phyloP scores from a whole-genome alignment of 2,113 vertebrate species.

The Microtus montanus region DNA sequence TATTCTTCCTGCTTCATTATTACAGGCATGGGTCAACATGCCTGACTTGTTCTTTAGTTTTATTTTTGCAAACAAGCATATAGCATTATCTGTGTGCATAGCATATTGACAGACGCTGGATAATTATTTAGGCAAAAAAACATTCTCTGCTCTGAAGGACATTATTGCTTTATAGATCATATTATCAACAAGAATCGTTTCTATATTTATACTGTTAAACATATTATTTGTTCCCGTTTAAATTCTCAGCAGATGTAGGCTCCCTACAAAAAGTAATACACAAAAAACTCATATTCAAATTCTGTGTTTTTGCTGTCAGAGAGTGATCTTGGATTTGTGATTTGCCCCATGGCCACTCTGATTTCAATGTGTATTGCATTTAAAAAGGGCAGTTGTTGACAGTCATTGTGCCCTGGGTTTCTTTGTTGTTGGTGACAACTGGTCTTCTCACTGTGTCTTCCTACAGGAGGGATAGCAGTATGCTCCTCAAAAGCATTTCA shows the following conservation, averaged over 20 bases:
- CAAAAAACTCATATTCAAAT: not conserved
- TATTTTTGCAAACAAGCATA: conserved; percentile 11
- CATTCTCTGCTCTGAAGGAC: not conserved
- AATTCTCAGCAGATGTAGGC: not conserved
- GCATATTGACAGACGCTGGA: not conserved
- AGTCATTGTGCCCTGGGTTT: not conserved
- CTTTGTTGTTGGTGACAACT: not conserved
- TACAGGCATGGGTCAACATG: not conserved
- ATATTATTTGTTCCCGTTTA: not conserved
- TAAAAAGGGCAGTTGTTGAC: not conserved
- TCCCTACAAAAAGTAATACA: not conserved
- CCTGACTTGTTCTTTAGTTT: not conserved
- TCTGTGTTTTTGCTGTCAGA: not conserved
- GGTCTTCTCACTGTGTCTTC: not conserved
- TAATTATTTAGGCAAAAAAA: not conserved
- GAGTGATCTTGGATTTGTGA: not conserved
- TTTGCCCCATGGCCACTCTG: not conserved
- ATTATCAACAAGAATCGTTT: conserved; percentile 43
- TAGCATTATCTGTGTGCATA: not conserved
- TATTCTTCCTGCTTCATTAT: not conserved
- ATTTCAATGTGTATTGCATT: fast-evolving
- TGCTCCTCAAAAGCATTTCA: conserved; percentile 12
- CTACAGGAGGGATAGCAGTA: not conserved
- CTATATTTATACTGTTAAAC: conserved; percentile 25
- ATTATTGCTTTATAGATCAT: not conserved